Base-by-base conservation (phyloP, 2,888 invertebrate species). In the Ceriagrion tenellum region DNA sequence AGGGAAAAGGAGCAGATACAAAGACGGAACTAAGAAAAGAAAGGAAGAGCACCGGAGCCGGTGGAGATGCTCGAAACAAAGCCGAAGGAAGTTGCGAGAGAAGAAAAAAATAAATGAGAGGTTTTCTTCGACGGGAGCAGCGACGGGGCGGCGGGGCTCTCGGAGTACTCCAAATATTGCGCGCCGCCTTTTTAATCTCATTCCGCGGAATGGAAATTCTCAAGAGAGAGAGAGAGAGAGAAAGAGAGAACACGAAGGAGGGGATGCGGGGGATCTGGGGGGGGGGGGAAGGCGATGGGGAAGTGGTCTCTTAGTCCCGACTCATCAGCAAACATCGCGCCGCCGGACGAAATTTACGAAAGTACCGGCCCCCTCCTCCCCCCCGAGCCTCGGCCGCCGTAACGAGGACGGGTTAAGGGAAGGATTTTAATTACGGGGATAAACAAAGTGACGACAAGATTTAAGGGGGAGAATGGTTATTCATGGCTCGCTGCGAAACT, bases 291-390 rank as follows among this genome's bases (percentile, higher is more conserved):
- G n/a, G n/a, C n/a, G n/a, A n/a, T n/a, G n/a, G n/a, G n/a, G n/a
- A n/a, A n/a, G n/a, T n/a, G n/a, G n/a, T n/a, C n/a, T n/a, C n/a
- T n/a, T n/a, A n/a, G n/a, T 10, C 30, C 3, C 10, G 30, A 56
- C 56, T 63, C 91, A 47, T 40, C 47, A 69, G 47, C 63, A 69
- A 59, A 69, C 69, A 74, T 47, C 55, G 74, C 40, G 63, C 47
- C 69, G 35, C n/a, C 35, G 88, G 88, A 40, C 89, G 89, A 89
- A 89, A 89, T 89, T 89, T 55, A 89, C 89, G 89, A 55, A 13
- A 81, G n/a, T 18, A 69, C 69, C 69, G n/a, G 10, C n/a, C 59
- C 59, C 13, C 59, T 47, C 47, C 2, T 8, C 4, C 47, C 8
- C 47, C 47, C 47, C 8, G 4, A 4, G 59, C 59, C 59, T 30